Percentiles rank a stretch among this genome's conserved stretches.
phyloP scores from a whole-genome alignment of 2,113 vertebrate species.

The Balaeniceps rex region DNA sequence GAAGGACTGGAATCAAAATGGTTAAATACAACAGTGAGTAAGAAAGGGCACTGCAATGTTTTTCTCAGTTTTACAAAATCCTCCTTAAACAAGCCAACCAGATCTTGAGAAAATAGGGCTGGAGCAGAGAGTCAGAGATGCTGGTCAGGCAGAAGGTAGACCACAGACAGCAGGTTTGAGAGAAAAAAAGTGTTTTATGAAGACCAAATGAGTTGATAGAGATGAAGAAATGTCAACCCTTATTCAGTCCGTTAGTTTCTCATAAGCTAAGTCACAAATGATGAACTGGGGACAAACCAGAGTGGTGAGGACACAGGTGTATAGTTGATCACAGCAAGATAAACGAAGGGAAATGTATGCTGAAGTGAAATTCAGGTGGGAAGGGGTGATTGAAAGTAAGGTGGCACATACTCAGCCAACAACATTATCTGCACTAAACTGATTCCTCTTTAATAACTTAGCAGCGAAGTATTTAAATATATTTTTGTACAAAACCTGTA shows the following conservation, averaged over 20 bases:
- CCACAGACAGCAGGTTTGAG: neutral
- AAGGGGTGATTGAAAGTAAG: neutral
- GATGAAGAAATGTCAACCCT: neutral
- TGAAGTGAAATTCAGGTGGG: neutral
- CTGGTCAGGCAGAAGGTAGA: neutral
- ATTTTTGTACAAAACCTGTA: neutral
- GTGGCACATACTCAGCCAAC: neutral
- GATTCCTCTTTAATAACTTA: neutral
- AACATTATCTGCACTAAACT: neutral
- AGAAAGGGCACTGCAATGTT: neutral
- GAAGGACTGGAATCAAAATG: neutral
- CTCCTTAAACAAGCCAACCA: neutral
- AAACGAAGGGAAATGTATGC: neutral
- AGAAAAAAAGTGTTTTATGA: neutral
- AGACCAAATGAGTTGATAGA: neutral
- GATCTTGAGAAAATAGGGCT: neutral
- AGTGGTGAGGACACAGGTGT: neutral
- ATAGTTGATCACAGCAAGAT: neutral
- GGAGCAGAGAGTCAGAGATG: neutral
- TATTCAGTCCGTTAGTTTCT: neutral
- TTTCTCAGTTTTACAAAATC: neutral
- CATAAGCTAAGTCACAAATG: neutral
- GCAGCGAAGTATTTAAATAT: neutral
- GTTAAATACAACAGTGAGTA: neutral
- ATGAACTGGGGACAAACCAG: neutral